Evolutionary conservation across 2,888 invertebrate genomes (phyloP).

Genomic region (Helleia helle): DNA sequence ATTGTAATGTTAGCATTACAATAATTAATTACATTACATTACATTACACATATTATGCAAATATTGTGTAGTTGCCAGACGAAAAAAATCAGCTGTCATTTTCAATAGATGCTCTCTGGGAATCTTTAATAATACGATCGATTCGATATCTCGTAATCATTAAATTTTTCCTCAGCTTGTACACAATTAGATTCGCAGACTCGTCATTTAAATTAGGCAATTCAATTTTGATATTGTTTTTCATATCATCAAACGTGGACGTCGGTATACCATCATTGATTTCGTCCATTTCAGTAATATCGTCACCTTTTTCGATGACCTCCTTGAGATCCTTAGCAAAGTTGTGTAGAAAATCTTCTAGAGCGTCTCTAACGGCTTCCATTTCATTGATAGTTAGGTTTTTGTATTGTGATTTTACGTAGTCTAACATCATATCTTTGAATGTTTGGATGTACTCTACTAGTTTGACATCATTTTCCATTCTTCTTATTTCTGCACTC

Average conservation of each 20-base stretch:
- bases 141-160: conserved; percentile 23
- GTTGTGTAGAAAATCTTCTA: conserved; percentile 29
- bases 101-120: conserved; percentile 13
- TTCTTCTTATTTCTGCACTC: background rate
- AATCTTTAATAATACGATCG: conserved; percentile 24
- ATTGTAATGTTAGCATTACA: no score
- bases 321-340: conserved; percentile 29
- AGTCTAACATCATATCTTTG: conserved; percentile 25
- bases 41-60: no score
- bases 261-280: conserved; percentile 24
- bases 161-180: conserved; percentile 26
- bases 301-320: conserved; percentile 19
- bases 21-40: no score
- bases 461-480: conserved; percentile 10
- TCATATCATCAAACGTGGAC: conserved; percentile 24
- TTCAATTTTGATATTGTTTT: conserved; percentile 22
- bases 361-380: conserved; percentile 19
- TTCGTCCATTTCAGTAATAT: conserved; percentile 10
- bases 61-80: no score
- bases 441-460: conserved; percentile 26
- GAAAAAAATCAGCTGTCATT: conserved; percentile 13
- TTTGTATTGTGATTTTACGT: conserved; percentile 22
- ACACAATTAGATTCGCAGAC: conserved; percentile 24
- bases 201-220: conserved; percentile 23
- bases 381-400: conserved; percentile 22